phyloP scores from a whole-genome alignment of 2,888 invertebrate genomes.

The Macropis europaea region DNA sequence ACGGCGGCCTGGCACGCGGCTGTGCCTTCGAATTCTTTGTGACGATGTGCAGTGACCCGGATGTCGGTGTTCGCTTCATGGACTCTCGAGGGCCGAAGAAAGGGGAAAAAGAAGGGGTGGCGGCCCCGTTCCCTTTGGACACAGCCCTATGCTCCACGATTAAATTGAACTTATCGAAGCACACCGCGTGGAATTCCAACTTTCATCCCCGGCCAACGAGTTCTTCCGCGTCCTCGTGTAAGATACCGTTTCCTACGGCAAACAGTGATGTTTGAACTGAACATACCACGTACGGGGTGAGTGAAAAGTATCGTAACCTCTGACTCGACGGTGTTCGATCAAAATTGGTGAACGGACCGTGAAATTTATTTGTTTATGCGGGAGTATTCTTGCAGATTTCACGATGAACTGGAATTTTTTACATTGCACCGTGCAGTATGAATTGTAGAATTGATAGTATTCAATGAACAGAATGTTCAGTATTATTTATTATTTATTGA shows the following conservation, averaged over 20 bases:
- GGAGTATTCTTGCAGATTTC: no score
- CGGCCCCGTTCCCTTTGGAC: not conserved
- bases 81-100: constrained; percentile 1
- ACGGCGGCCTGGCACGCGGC: not conserved
- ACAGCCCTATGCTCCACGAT: constrained; percentile 16
- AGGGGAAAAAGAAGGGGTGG: not conserved
- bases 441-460: not conserved
- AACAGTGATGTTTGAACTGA: no score
- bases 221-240: no score
- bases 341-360: not conserved
- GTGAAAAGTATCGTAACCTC: no score
- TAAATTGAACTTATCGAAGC: constrained; percentile 33
- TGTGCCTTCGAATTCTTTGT: constrained; percentile 34
- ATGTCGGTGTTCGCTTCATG: constrained; percentile 32
- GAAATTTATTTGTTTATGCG: no score
- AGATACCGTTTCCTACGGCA: no score
- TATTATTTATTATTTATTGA: no score
- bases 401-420: no score
- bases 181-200: not conserved
- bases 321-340: not conserved
- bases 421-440: no score
- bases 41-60: constrained; percentile 47
- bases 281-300: no score
- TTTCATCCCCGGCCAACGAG: not conserved
- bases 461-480: no score